Evolutionary conservation across 2,888 invertebrate species (phyloP), one percentile per base, ranked within the genome.

Genomic region (Heliconius charithonia): DNA sequence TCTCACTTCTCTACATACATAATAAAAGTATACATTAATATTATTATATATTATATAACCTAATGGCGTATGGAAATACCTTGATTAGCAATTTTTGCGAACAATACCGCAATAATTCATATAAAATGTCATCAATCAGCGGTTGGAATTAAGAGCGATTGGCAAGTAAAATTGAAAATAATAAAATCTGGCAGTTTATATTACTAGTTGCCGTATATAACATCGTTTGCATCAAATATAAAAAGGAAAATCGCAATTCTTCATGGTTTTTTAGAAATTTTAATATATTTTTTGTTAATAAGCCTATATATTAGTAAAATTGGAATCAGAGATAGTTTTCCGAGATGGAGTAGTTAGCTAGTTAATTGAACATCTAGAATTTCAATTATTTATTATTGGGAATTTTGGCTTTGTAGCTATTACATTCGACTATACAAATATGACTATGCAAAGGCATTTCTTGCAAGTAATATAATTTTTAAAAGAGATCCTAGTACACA

Each of bases 21-120:
- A 13, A 63, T 63, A 63, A 63, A 63, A 63, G 4, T 65, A 2
- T 1, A 45, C 4, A 29, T 29, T 65, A 65, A 63, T 25, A 63
- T 27, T 7, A 29, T 67, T 37, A 41, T 41, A 37, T 41, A 67
- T 67, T 69, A 32, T 67, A 67, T 32, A 41, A 16, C 25, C 67
- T 41, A 69, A 69, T 69, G 6, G 16, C 67, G n/a, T 9, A 69
- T 69, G 13, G 67, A 41, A 13, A 25, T 37, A 37, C 3, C 37
- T 25, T n/a, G 4, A 41, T 41, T 16, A 13, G 22, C n/a, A n/a
- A 37, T 69, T 69, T 69, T 69, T 13, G n/a, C 67, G n/a, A 69
- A 69, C 67, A 69, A 41, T 69, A 69, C 67, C 41, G 25, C 41
- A 25, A 67, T 69, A 69, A 2, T 41, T 69, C 67, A 69, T 25